Conservation (phyloP, 2,888 invertebrate species). For the Gerris lacustris region DNA sequence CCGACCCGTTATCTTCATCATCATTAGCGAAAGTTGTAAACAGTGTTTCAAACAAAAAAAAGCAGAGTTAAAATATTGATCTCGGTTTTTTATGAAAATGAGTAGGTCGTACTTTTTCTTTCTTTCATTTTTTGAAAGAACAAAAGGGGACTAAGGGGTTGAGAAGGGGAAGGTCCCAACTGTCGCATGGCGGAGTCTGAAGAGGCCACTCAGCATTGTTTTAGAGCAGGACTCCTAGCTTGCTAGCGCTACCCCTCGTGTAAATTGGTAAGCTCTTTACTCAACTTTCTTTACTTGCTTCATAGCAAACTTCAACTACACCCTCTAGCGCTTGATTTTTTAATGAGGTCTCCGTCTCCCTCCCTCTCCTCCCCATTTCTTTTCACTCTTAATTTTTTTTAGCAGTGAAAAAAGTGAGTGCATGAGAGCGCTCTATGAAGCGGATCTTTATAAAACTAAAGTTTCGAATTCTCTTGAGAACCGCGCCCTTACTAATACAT, state of each 20-base stretch:
- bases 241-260: background rate
- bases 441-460: too few species aligned
- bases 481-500: too few species aligned
- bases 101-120: background rate
- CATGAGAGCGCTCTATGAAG: too few species aligned
- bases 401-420: too few species aligned
- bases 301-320: background rate
- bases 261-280: conserved; percentile 3
- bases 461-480: too few species aligned
- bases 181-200: background rate
- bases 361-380: too few species aligned
- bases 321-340: background rate
- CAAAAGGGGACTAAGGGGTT: background rate
- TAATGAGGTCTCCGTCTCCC: background rate
- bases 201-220: conserved; percentile 3
- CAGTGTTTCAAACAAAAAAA: background rate
- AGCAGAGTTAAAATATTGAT: background rate
- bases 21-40: too few species aligned
- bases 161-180: background rate
- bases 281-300: background rate
- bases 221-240: background rate
- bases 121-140: background rate
- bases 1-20: too few species aligned
- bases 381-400: too few species aligned
- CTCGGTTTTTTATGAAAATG: background rate